These are phyloP conservation scores for Syritta pipiens DNA, from an alignment of 2,888 invertebrate species.

Conservation along the genomic window DNA sequence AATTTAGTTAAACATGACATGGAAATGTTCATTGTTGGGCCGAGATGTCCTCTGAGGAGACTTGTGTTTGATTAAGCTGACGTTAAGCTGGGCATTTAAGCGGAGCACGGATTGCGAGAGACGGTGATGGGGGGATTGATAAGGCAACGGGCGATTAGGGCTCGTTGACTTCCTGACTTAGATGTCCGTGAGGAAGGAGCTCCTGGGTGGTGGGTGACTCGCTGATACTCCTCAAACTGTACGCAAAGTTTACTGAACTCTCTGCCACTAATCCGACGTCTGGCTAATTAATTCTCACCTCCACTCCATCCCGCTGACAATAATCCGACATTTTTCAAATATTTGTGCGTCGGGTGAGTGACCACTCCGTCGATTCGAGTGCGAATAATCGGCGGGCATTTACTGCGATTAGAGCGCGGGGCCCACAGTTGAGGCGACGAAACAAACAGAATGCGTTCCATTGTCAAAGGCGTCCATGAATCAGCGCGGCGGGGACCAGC, in stretches of 20 bases:
- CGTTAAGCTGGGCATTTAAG: slow-evolving; percentile 58
- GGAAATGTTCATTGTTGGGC: slow-evolving; percentile 60
- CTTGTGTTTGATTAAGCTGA: slow-evolving; percentile 63
- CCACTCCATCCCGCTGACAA: not conserved
- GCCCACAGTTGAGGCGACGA: not conserved
- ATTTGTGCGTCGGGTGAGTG: slow-evolving; percentile 13
- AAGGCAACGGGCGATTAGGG: not conserved
- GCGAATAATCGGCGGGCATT: slow-evolving; percentile 2
- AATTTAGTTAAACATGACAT: slow-evolving; percentile 69
- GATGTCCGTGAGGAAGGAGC: too few relatives aligned
- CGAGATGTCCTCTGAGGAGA: slow-evolving; percentile 57
- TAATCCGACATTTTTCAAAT: slow-evolving; percentile 27
- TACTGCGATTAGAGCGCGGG: slow-evolving; percentile 1
- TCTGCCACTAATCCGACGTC: not conserved
- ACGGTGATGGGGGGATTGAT: not conserved
- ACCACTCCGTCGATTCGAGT: slow-evolving; percentile 2
- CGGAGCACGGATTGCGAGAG: slow-evolving; percentile 16
- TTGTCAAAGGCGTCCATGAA: slow-evolving; percentile 56
- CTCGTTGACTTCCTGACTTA: too few relatives aligned
- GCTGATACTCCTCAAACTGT: not conserved
- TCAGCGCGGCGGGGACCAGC: too few relatives aligned
- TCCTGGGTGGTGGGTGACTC: too few relatives aligned
- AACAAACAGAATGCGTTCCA: slow-evolving; percentile 46
- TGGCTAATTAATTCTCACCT: not conserved
- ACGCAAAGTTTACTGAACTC: not conserved